Evolutionary conservation across 1,140 invertebrate species (phyloP), one percentile per base, ranked within the genome.

Genomic region (Drosophila micromelanica): DNA sequence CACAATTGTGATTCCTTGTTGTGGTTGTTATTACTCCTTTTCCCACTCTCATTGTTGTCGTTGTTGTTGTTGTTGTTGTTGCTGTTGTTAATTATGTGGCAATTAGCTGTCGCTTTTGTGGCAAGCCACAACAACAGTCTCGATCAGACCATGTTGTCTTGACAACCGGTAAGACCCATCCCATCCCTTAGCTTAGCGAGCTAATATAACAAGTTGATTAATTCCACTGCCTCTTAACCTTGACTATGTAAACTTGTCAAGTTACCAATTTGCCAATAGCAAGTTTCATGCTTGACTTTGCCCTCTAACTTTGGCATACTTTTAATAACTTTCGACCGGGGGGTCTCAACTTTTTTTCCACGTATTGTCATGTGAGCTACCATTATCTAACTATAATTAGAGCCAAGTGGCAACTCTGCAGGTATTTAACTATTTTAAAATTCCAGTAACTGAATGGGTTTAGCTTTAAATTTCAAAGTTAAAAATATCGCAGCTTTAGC

Each of bases 141-240:
- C 73, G 80, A 77, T 81, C 62, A 65, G 73, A 64, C 55, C 57
- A 32, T 35, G 64, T 77, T 74, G 67, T 49, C 72, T 45, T 68
- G 80, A 80, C 80, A 80, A 73, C 76, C 60, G 73, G 59, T 78
- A 54, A 73, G 78, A 63, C 76, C 74, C 78, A 69, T 69, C 76
- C 74, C 78, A 72, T 69, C 54, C 59, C 77, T 59, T 59, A 59
- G 84, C 79, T 82, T 79, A 78, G 48, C 61, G 48, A 65, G 63
- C 84, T 82, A 87, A 87, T 87, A 82, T 79, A 85, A 79, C 82
- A 87, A 82, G 75, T 77, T 86, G 84, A 79, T 87, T 89, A 79
- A 72, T 62, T 63, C 61, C 46, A 48, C 30, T 35, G 57, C 48
- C 63, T 54, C 57, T 57, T 75, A 72, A 89, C 81, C 81, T 78